A percentile compares a stretch with the other conserved stretches of the same genome.
Conservation (phyloP, 2,797 vertebrate genomes). For the Lepilemur ruficaudatus region DNA sequence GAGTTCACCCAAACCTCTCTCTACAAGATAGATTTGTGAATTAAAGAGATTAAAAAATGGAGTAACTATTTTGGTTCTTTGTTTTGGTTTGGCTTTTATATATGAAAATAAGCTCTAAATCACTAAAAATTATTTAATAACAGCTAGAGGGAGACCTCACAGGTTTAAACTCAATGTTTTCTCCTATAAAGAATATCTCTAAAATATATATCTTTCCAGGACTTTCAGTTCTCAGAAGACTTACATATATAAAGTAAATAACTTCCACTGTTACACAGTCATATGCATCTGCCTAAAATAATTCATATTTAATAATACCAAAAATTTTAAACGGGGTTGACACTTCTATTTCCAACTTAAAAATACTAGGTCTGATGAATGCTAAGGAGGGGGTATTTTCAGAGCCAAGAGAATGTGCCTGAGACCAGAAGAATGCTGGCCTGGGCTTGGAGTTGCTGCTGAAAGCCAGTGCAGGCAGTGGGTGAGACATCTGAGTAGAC, state of each 20-base stretch:
- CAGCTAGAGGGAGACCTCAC: background rate
- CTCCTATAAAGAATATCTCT: background rate
- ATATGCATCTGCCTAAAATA: background rate
- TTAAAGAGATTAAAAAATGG: background rate
- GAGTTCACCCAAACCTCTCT: background rate
- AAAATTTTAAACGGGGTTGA: background rate
- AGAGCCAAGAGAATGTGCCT: background rate
- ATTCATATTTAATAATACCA: background rate
- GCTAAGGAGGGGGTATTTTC: background rate
- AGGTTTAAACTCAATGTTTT: background rate
- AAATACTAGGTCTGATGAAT: background rate
- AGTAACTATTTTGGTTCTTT: background rate
- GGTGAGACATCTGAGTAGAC: background rate
- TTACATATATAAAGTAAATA: background rate
- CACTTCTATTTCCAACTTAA: background rate
- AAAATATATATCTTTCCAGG: background rate
- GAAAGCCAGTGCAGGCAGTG: background rate
- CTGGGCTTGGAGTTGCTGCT: background rate
- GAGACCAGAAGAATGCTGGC: background rate
- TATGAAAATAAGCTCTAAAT: background rate
- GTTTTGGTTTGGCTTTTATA: background rate
- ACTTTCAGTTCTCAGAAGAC: background rate
- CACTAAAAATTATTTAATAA: background rate
- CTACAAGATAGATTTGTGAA: background rate
- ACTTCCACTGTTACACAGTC: background rate